Conservation (phyloP, 2,797 vertebrate species). For the Botia almorhae region DNA sequence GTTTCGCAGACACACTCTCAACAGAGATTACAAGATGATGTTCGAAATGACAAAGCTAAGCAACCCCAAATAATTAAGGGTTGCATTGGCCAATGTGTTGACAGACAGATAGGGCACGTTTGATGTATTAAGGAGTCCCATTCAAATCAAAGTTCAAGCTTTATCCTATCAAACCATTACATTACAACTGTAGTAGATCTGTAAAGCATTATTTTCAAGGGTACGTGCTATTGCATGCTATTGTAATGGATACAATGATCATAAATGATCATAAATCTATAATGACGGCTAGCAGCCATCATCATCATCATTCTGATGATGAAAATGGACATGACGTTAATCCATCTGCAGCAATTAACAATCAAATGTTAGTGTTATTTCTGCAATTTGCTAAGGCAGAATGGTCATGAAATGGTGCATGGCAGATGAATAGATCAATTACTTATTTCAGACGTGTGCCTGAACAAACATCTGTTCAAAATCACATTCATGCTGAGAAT, state of each 20-base stretch:
- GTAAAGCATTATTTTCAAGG: conserved; percentile 7
- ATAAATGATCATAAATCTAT: background rate
- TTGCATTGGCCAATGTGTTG: conserved; percentile 12
- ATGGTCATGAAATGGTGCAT: background rate
- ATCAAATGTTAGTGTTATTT: background rate
- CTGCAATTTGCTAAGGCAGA: background rate
- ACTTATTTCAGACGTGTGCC: background rate
- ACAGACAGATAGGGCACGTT: conserved; percentile 12
- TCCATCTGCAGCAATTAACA: conserved; percentile 16
- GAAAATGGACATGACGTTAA: conserved; percentile 13
- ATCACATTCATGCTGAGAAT: background rate
- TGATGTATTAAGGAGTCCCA: background rate
- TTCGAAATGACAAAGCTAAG: conserved; percentile 5
- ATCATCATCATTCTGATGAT: background rate
- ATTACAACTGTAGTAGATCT: background rate
- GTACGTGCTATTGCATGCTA: conserved; percentile 7
- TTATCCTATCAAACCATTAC: background rate
- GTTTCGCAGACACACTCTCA: conserved; percentile 10
- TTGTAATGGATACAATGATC: conserved; percentile 8
- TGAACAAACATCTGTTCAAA: background rate
- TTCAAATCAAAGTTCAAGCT: conserved; percentile 6
- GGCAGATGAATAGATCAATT: conserved; percentile 9
- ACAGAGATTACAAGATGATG: conserved; percentile 4
- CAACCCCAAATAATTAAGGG: conserved; percentile 15
- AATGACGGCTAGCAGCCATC: conserved; percentile 7